Percentiles rank a stretch among this genome's conserved stretches.
Evolutionary conservation across 2,888 invertebrate species (phyloP).

Genomic region (Neoascia interrupta): DNA sequence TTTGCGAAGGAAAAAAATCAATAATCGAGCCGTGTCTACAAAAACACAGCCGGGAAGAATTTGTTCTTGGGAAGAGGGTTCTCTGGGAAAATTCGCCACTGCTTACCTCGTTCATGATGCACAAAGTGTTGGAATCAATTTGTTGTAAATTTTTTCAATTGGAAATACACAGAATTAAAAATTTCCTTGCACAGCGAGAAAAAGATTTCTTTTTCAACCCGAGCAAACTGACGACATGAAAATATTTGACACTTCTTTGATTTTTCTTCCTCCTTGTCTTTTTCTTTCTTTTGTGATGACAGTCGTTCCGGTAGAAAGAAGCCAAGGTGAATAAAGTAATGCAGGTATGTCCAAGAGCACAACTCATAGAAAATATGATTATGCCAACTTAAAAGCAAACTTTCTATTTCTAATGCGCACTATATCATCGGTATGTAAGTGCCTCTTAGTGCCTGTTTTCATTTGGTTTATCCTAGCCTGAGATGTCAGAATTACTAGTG

Average conservation of each 20-base stretch:
- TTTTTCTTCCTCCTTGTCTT: too few species aligned
- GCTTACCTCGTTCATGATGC: slow-evolving; percentile 48
- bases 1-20: slow-evolving; percentile 58
- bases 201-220: slow-evolving; percentile 20
- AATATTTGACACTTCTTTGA: slow-evolving; percentile 54
- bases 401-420: too few species aligned
- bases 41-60: slow-evolving; percentile 61
- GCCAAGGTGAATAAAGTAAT: slow-evolving; percentile 2
- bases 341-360: slow-evolving; percentile 29
- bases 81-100: too few species aligned
- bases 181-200: slow-evolving; percentile 25
- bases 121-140: slow-evolving; percentile 1
- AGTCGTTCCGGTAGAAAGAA: background rate
- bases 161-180: slow-evolving; percentile 21
- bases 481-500: too few species aligned
- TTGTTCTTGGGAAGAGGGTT: background rate
- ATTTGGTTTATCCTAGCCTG: too few species aligned
- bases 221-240: slow-evolving; percentile 48
- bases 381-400: too few species aligned
- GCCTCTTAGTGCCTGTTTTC: too few species aligned
- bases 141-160: background rate
- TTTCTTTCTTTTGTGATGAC: slow-evolving; percentile 3
- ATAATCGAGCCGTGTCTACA: slow-evolving; percentile 59
- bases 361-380: too few species aligned
- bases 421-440: too few species aligned